A percentile compares a stretch with the other conserved stretches of the same genome.
Conservation (phyloP, 2,888 invertebrate genomes). For the Pegoplata infirma region DNA sequence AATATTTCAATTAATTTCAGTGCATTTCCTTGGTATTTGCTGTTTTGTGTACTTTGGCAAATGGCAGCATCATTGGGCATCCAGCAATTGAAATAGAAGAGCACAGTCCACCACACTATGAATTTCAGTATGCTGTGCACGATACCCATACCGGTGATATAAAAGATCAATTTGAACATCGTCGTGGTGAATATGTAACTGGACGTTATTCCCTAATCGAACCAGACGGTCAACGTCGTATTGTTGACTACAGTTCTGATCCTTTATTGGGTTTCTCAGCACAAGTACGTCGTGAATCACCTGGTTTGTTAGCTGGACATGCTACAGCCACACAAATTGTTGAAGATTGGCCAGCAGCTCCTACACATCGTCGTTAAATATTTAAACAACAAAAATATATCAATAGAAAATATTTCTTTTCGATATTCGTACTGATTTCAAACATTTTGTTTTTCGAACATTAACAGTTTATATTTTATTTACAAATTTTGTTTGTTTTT, state of each 20-base stretch:
- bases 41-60: conserved; percentile 43
- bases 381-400: conserved; percentile 37
- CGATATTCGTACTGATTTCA: conserved; percentile 8
- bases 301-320: conserved; percentile 65
- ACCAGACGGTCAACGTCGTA: conserved; percentile 76
- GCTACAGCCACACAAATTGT: conserved; percentile 61
- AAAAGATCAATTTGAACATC: conserved; percentile 77
- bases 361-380: conserved; percentile 60
- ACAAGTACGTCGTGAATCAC: conserved; percentile 74
- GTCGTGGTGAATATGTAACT: conserved; percentile 76
- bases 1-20: conserved; percentile 58
- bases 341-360: conserved; percentile 66
- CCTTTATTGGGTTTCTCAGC: conserved; percentile 76
- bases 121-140: conserved; percentile 77
- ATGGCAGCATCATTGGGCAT: conserved; percentile 57
- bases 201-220: conserved; percentile 77
- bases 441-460: conserved; percentile 44
- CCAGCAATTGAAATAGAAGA: conserved; percentile 63
- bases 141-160: conserved; percentile 77
- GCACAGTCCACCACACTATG: conserved; percentile 74
- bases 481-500: conserved; percentile 54
- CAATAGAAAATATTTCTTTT: conserved; percentile 39
- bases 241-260: conserved; percentile 77
- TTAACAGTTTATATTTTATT: conserved; percentile 58
- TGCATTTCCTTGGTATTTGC: conserved; percentile 66